Conservation (phyloP, 2,113 vertebrate genomes). For the Microcebus griseorufus region DNA sequence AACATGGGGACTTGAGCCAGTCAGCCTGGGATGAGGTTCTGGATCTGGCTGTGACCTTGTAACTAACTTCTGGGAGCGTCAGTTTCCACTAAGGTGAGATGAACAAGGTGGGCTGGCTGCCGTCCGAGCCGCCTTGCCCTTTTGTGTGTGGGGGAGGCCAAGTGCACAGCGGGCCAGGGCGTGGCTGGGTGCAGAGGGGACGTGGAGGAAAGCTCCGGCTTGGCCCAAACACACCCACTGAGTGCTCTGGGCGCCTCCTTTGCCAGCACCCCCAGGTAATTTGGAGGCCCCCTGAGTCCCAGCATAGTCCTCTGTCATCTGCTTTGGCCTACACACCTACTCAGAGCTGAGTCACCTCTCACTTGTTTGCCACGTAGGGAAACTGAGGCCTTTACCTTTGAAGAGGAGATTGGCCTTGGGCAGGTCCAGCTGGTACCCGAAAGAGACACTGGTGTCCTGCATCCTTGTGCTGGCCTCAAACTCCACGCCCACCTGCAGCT, state of each 20-base stretch:
- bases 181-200: background rate
- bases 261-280: rapidly evolving
- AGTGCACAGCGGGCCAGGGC: no score
- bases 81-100: no score
- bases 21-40: background rate
- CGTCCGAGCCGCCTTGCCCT: background rate
- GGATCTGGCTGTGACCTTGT: rapidly evolving
- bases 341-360: background rate
- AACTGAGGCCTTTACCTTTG: conserved; percentile 86
- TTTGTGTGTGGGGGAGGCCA: rapidly evolving
- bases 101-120: rapidly evolving
- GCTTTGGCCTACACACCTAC: background rate
- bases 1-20: no score
- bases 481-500: conserved; percentile 95
- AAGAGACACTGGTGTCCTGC: conserved; percentile 92
- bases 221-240: rapidly evolving
- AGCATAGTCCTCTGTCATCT: rapidly evolving
- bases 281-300: background rate
- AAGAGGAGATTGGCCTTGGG: conserved; percentile 94
- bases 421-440: conserved; percentile 94
- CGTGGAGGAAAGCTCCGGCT: rapidly evolving
- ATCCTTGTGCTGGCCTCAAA: conserved; percentile 92
- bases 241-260: no score
- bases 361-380: background rate
- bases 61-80: background rate